Evolutionary conservation across 2,113 vertebrate species (phyloP), one percentile per base, ranked within the genome.

Genomic region (Emydura subglobosa): DNA sequence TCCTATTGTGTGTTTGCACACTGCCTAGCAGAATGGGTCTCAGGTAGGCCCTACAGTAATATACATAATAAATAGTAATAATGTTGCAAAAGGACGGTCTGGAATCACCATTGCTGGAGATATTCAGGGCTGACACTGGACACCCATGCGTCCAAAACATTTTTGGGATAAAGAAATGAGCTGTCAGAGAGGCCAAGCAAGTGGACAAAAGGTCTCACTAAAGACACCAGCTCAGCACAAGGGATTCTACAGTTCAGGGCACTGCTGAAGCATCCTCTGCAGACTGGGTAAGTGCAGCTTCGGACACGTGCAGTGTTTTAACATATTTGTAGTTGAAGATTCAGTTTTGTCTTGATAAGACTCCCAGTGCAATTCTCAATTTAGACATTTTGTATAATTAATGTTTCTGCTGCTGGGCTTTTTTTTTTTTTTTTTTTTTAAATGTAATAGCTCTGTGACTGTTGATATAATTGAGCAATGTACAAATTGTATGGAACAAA

Each of bases 321-420:
- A 92, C 49, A 83, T 91, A 57, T 55, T 81, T 91, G 79, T 91
- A 93, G 81, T 90, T 96, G 96, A 93, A 86, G 83, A 94, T 84
- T 85, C 1, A 3, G 34, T 89, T 92, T 88, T 47, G 51, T 94
- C 68, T 95, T 95, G 86, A 55, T 90, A 93, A 83, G 65, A 57
- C 68, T 97, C 82, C 59, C 93, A 85, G 82, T 93, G 94, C 92
- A 94, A 79, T 96, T 95, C 53, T 92, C 29, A 59, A 79, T 90
- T 94, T 92, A 96, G 91, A 80, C 55, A 82, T 93, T 92, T 94
- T 93, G 39, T 94, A 91, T 96, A 97, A 96, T 97, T 96, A 94
- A 95, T 92, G 65, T 44, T 94, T 96, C 92, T 91, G 42, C 95
- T 89, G 44, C 72, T 81, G 82, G 68, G 44, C 83, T 86, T 79